Evolutionary conservation across 1,140 invertebrate genomes (phyloP), one percentile per base, ranked within the genome.

Genomic region (Gryllus bimaculatus): DNA sequence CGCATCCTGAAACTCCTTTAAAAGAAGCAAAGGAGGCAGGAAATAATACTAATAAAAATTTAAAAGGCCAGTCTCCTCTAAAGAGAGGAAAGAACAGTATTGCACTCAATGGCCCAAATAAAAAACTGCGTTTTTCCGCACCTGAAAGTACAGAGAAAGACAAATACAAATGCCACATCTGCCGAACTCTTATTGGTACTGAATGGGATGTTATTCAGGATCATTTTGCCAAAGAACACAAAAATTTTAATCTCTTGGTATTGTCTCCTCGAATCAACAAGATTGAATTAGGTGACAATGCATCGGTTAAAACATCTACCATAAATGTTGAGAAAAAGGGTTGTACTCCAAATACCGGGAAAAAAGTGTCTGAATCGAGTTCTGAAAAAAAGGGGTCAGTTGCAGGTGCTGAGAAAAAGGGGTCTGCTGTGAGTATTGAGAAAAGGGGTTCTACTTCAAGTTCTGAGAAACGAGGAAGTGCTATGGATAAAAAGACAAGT

Each of bases 91-190:
- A 73, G n/a, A 79, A 79, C 15, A 79, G 73, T 48, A 73, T 48
- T 26, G 78, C 66, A 20, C 47, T 79, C 26, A 74, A 75, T 79
- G 66, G 73, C 39, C 78, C 47, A 0, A 79, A 75, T 47, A 75
- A 48, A n/a, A 79, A 75, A 79, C 74, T 74, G 18, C 20, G n/a
- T 18, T 47, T 47, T 18, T 73, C 47, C 15, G 20, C 73, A 20
- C 20, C 47, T 48, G 47, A 18, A 15, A 47, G 39, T 74, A 7
- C 39, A 15, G 66, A 79, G 21, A 74, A 75, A n/a, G 74, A 74
- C 18, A 74, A 79, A 74, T 79, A 79, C 73, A 21, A 39, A 8
- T 79, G 78, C 47, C 78, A 79, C 48, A 8, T 79, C 7, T 79
- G 78, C 48, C 74, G 74, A 48, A 26, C 73, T 39, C 26, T 74